Evolutionary conservation across 2,888 invertebrate species (phyloP).

Genomic region (Napeogenes sylphis): DNA sequence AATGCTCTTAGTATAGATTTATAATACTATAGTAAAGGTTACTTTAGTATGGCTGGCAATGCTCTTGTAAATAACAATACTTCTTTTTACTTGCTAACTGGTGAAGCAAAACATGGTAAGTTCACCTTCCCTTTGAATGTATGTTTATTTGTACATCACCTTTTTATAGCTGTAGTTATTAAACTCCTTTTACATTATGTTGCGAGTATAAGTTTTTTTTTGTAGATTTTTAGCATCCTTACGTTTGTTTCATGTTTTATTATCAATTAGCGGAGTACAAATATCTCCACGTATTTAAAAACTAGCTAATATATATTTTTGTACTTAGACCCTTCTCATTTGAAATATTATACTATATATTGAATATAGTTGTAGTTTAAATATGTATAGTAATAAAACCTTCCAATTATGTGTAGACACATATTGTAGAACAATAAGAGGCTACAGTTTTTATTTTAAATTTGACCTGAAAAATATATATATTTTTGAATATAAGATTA

Average conservation of each 20-base stretch:
- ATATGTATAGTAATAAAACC: too few species aligned
- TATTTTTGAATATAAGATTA: too few species aligned
- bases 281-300: too few species aligned
- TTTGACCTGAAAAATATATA: too few species aligned
- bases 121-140: slow-evolving; percentile 35
- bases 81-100: slow-evolving; percentile 72
- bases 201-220: background rate
- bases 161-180: slow-evolving; percentile 5
- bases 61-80: slow-evolving; percentile 68
- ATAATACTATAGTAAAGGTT: slow-evolving; percentile 13
- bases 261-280: background rate
- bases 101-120: slow-evolving; percentile 73
- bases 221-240: background rate
- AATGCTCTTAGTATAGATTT: too few species aligned
- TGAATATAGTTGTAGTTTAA: too few species aligned
- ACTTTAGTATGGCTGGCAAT: slow-evolving; percentile 45
- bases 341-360: too few species aligned
- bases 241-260: background rate
- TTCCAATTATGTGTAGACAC: too few species aligned
- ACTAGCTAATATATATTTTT: too few species aligned
- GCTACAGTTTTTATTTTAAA: too few species aligned
- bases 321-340: too few species aligned
- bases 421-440: too few species aligned
- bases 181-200: slow-evolving; percentile 6
- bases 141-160: slow-evolving; percentile 11